phyloP scores from a whole-genome alignment of 2,113 vertebrate genomes.

The Oreochromis niloticus region DNA sequence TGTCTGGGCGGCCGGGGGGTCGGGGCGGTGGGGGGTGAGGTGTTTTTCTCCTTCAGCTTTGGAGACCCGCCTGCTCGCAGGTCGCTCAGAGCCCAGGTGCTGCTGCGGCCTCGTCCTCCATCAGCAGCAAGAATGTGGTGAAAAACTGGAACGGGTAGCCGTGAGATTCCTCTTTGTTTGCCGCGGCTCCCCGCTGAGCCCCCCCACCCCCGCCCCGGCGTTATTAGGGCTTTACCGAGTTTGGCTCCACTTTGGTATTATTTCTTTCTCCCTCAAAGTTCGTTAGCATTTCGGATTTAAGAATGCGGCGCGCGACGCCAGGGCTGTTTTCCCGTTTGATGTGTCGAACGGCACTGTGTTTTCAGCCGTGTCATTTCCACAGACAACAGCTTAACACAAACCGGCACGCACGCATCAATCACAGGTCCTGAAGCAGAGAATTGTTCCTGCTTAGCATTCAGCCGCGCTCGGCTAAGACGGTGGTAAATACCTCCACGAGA shows the following conservation, averaged over 20 bases:
- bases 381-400: constrained; percentile 73
- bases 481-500: constrained; percentile 61
- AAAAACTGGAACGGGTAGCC: background rate
- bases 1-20: constrained; percentile 61
- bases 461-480: constrained; percentile 56
- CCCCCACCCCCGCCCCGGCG: background rate
- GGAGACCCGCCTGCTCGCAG: background rate
- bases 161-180: constrained; percentile 25
- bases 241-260: constrained; percentile 21
- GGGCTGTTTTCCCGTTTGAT: constrained; percentile 48
- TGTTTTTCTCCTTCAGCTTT: background rate
- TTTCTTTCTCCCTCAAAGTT: constrained; percentile 14
- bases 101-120: constrained; percentile 18
- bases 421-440: constrained; percentile 65
- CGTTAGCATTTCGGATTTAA: constrained; percentile 47
- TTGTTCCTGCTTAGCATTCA: constrained; percentile 65
- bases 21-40: background rate
- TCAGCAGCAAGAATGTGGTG: constrained; percentile 20
- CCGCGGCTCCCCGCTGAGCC: background rate
- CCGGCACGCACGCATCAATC: constrained; percentile 73
- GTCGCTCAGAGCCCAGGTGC: background rate
- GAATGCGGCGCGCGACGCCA: constrained; percentile 47
- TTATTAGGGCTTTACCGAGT: constrained; percentile 16
- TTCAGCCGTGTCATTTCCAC: constrained; percentile 69
- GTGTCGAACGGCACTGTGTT: constrained; percentile 45